Evolutionary conservation across 2,797 vertebrate genomes (phyloP), one percentile per base, ranked within the genome.

Genomic region (Spondyliosoma cantharus): DNA sequence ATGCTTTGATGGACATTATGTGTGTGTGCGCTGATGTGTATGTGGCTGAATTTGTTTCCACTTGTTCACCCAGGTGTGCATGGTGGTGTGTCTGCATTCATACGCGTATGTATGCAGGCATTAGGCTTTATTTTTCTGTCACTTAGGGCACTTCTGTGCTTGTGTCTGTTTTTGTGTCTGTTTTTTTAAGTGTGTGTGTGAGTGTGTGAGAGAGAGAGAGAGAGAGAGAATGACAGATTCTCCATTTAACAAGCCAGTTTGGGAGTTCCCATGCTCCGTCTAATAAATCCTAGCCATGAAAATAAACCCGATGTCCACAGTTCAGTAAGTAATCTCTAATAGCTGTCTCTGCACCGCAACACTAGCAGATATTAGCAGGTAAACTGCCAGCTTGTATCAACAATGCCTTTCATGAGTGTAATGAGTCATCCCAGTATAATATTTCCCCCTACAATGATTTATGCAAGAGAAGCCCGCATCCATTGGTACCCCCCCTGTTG

Each of bases 331-430:
- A 80, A 81, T 87, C 66, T 82, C 62, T 43, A 61, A 73, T 82
- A 70, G 78, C 63, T 84, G 83, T 83, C 54, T 80, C 69, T 73
- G 58, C 43, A 5, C 71, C 37, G 42, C 42, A 72, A 62, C 63
- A 80, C 71, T 71, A 76, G 61, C 60, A 83, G 63, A 87, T 82
- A 83, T 86, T 73, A 86, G 79, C 85, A 91, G 89, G 88, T 91
- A 87, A 87, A 90, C 80, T 86, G 87, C 87, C 90, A 91, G 81
- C 75, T 81, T 79, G 79, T 82, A 91, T 93, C 87, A 88, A 91
- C 78, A 87, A 5, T 69, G 71, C 85, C 57, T 84, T 81, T 87
- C 88, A 86, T 88, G 61, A 82, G 81, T 88, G 80, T 87, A 74
- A 84, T 93, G 91, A 94, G 58, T 92, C 90, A 92, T 74, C 71